Evolutionary conservation across 1,140 invertebrate species (phyloP), one percentile per base, ranked within the genome.

Genomic region (Bombus waltoni): DNA sequence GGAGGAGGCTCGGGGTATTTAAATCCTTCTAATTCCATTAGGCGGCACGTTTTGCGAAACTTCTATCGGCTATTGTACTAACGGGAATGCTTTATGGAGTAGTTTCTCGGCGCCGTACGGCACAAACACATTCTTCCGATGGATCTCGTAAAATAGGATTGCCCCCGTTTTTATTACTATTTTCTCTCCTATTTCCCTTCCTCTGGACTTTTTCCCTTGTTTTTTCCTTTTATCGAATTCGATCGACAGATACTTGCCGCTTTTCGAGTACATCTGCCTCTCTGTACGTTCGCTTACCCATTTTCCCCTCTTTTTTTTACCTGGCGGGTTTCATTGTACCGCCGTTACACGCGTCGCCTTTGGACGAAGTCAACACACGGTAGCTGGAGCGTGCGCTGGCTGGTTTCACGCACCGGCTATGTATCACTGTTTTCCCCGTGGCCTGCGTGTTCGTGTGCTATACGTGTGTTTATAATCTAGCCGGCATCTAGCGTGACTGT

Each of bases 381-480:
- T 38, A 32, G 15, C 15, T n/a, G 65, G 6, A 28, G 38, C 15
- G 68, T 25, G 38, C 68, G 35, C 35, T 70, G 15, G 38, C 28
- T 47, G 40, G 13, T 81, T 74, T 42, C 44, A 57, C 68, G 53
- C 73, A 59, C 53, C 28, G 75, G 65, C 35, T 59, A 22, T 42
- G 53, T 62, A 62, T 73, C 53, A 76, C 35, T n/a, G 65, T 72
- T 68, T 57, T 38, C 32, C 3, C 28, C 9, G 13, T 44, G 75
- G 11, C 15, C 9, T 18, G 18, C 25, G 32, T 4, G 25, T 1
- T n/a, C 38, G 38, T 66, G 18, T 71, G 13, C 13, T 53, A 22
- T 40, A 40, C 81, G 87, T 85, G 79, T 76, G 79, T 86, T 86
- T 89, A 88, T 89, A 89, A 89, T 88, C 87, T 73, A 82, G 78